Base-by-base conservation (phyloP, 2,888 invertebrate genomes). In the Zele albiditarsus region DNA sequence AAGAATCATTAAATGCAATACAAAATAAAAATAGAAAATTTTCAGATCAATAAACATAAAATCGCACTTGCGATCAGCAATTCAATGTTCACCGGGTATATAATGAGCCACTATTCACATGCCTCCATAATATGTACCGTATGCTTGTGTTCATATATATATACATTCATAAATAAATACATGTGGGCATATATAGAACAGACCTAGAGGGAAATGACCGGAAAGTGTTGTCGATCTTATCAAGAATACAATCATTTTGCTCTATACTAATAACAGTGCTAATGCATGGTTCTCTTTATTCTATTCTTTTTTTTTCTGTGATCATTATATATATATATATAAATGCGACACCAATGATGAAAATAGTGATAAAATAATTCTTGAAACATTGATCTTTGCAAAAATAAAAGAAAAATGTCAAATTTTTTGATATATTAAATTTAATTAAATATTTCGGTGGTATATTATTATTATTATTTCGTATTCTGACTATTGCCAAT, bases 1-100 rank as follows among this genome's bases (percentile, higher is more conserved):
- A 38, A 6, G 12, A 38, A 38, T 38, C 38, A 38, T 38, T 38
- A 53, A 42, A 53, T 20, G 20, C n/a, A n/a, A 5, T 27, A 28
- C 4, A 12, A 33, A 33, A 31, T 31, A 31, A 62, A 31, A 31
- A 31, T 62, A 31, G 31, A 62, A 62, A 31, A 38, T 2, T 38
- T n/a, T 16, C 10, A 16, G 63, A 33, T 63, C 63, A 38, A 63
- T 63, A 63, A 10, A 38, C 38, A 63, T 20, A 63, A 12, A 31
- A 63, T n/a, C 16, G 12, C 28, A n/a, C 16, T 27, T 14, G 8
- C 62, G 38, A 28, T 62, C 31, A n/a, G n/a, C n/a, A 31, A 62
- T 31, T 28, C 27, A 2, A 31, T 62, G 31, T 28, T 28, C 28
- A 62, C 62, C 27, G 62, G 5, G 28, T 62, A n/a, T 27, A 62